phyloP scores from a whole-genome alignment of 2,113 vertebrate species.

The Zapus hudsonius region DNA sequence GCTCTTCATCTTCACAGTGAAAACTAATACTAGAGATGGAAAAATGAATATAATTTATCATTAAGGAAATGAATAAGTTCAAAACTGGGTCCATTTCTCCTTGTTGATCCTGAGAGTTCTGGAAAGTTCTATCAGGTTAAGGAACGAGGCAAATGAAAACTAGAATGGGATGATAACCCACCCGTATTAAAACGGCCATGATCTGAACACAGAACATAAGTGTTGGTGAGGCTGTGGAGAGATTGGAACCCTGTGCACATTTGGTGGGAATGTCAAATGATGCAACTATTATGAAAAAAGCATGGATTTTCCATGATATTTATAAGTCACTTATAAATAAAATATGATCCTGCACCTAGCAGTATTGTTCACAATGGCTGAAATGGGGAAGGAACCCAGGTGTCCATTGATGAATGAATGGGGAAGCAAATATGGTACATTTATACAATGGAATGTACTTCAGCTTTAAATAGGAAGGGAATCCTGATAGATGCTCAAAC shows the following conservation, averaged over 20 bases:
- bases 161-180: neutral
- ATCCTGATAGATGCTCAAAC: neutral
- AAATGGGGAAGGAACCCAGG: neutral
- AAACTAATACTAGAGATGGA: neutral
- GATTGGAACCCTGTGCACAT: neutral
- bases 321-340: neutral
- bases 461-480: neutral
- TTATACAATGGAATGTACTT: neutral
- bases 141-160: neutral
- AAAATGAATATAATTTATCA: conserved; percentile 16
- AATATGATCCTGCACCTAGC: neutral
- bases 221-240: neutral
- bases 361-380: neutral
- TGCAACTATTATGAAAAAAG: neutral
- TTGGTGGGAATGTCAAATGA: neutral
- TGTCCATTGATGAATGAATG: neutral
- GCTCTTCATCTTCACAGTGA: neutral
- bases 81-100: neutral
- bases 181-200: neutral
- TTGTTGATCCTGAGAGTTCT: neutral
- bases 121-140: neutral
- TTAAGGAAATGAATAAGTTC: conserved; percentile 8
- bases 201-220: neutral
- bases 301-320: neutral
- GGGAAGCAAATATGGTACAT: neutral